These are phyloP conservation scores for Melanostigma gelatinosum DNA, from an alignment of 2,113 vertebrate genomes.

Conservation along the genomic window DNA sequence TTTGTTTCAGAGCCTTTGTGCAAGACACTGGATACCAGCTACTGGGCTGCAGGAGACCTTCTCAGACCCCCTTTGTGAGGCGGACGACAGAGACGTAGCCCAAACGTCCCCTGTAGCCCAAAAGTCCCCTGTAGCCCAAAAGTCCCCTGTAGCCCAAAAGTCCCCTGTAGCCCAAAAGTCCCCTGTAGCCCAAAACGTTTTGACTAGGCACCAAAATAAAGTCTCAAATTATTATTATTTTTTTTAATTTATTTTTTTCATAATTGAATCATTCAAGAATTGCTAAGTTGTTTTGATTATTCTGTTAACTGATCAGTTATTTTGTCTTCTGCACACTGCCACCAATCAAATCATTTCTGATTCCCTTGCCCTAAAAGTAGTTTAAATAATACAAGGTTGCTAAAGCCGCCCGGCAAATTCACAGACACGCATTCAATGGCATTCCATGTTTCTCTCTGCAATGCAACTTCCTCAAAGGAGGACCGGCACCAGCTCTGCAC, in stretches of 20 bases:
- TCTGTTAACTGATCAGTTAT: background rate
- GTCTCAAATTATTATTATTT: background rate
- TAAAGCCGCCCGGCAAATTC: background rate
- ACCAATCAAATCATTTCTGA: background rate
- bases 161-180: background rate
- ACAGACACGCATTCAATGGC: background rate
- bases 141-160: no score
- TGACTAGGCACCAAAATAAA: background rate
- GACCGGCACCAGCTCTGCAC: background rate
- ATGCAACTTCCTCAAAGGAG: conserved; percentile 30
- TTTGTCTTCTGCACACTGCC: background rate
- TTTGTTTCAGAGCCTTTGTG: background rate
- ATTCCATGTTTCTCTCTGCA: conserved; percentile 1
- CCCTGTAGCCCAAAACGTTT: background rate
- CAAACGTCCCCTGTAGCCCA: background rate
- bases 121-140: no score
- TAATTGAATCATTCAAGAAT: background rate
- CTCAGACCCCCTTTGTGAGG: background rate
- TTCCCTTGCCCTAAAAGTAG: background rate
- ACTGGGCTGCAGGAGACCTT: background rate
- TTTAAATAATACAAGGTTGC: background rate
- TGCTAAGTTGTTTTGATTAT: background rate
- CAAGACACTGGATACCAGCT: background rate
- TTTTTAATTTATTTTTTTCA: background rate
- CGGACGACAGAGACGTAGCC: background rate